Evolutionary conservation across 2,113 vertebrate genomes (phyloP).

Genomic region (Petrocephalus zakoni): DNA sequence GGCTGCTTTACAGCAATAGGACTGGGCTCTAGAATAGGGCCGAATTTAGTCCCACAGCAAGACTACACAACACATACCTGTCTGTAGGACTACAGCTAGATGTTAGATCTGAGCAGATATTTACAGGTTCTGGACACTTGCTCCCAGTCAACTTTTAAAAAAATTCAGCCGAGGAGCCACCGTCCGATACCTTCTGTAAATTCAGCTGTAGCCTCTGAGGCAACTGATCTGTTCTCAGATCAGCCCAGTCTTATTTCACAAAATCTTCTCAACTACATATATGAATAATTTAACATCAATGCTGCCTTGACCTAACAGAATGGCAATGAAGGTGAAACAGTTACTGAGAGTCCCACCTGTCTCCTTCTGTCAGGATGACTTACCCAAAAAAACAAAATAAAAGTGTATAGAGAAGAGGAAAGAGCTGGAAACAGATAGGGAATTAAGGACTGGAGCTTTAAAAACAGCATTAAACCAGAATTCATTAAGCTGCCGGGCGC

Average conservation of each 20-base stretch:
- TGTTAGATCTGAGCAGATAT: neutral
- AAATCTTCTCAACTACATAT: neutral
- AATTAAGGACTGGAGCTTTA: slow-evolving; percentile 24
- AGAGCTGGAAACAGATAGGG: slow-evolving; percentile 35
- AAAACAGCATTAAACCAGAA: neutral
- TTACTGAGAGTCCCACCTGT: slow-evolving; percentile 15
- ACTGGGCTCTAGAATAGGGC: slow-evolving; percentile 22
- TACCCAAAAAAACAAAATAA: neutral
- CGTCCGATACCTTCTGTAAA: neutral
- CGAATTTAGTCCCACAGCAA: neutral
- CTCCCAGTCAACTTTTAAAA: neutral
- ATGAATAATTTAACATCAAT: neutral
- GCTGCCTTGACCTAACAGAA: slow-evolving; percentile 29
- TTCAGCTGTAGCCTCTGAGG: neutral
- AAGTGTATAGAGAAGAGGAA: neutral
- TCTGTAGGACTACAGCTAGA: neutral
- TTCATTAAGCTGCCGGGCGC: neutral
- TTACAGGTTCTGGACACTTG: neutral
- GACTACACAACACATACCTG: neutral
- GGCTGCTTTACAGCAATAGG: slow-evolving; percentile 23
- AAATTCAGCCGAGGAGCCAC: neutral
- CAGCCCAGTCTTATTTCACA: slow-evolving; percentile 27
- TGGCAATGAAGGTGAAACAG: slow-evolving; percentile 53
- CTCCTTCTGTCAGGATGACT: slow-evolving; percentile 24
- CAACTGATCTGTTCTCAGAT: neutral